Conservation (phyloP, 2,888 invertebrate species). For the Fragum fragum region DNA sequence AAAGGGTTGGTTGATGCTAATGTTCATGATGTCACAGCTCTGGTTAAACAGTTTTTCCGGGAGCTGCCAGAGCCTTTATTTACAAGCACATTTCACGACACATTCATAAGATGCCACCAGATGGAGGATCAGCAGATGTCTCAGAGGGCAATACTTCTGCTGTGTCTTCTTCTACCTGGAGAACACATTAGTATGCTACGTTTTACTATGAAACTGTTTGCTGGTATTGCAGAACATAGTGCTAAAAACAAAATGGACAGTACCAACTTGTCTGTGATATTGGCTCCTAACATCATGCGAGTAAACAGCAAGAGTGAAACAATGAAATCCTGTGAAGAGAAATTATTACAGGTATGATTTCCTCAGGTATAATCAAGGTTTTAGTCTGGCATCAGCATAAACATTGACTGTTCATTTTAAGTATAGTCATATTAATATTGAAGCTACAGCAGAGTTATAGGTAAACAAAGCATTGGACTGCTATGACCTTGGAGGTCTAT, state of each 20-base stretch:
- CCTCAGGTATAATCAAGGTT: too few relatives aligned
- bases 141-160: constrained; percentile 90
- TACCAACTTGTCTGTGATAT: constrained; percentile 94
- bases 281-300: constrained; percentile 95
- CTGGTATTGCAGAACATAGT: constrained; percentile 91
- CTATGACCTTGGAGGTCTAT: too few relatives aligned
- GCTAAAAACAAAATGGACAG: constrained; percentile 94
- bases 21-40: constrained; percentile 94
- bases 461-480: too few relatives aligned
- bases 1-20: constrained; percentile 90
- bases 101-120: constrained; percentile 89
- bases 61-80: constrained; percentile 95
- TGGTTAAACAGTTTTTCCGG: constrained; percentile 94
- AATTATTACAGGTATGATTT: constrained; percentile 76
- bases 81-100: constrained; percentile 91
- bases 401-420: too few relatives aligned
- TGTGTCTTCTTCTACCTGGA: constrained; percentile 92
- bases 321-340: constrained; percentile 82
- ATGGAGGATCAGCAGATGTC: constrained; percentile 80
- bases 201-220: constrained; percentile 92
- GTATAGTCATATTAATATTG: too few relatives aligned
- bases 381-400: too few relatives aligned
- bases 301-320: constrained; percentile 88
- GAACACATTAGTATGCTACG: constrained; percentile 93
- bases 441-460: too few relatives aligned